Evolutionary conservation across 2,888 invertebrate species (phyloP), one percentile per base, ranked within the genome.

Genomic region (Spodoptera littoralis): DNA sequence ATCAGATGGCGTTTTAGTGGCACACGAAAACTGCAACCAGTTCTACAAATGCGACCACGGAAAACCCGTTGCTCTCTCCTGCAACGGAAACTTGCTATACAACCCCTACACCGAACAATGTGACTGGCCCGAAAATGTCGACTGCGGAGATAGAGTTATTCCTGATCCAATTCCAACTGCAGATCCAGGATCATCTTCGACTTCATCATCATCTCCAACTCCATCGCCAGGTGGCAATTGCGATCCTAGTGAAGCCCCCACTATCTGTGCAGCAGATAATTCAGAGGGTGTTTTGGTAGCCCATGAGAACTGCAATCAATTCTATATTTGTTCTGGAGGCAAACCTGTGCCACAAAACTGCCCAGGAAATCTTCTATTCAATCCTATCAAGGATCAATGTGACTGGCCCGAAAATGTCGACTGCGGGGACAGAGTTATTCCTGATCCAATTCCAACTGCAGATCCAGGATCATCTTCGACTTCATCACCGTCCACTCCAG

Each of bases 231-330:
- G 58, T 24, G 72, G 80, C 11, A 80, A 83, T 56, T 77, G 78
- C 56, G 65, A 85, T 13, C 86, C 85, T 0, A 74, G 62, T 3
- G 76, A 86, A 67, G 87, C 87, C 0, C 77, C 80, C 1, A 51
- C 62, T 0, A 82, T 84, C 13, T 88, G 88, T 27, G 79, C 82
- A 1, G 70, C 65, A 22, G 70, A 75, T 1, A 70, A 66, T n/a
- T 84, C 85, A 0, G 83, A 84, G 0, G 80, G 84, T 11, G 47
- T 71, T 4, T 56, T 87, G 0, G 67, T 88, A 0, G 86, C 85
- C 3, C 85, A 88, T 48, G 85, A 88, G 59, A 81, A 85, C 45
- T 88, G 88, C 54, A 79, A 85, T 51, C 72, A 87, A 46, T 89
- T 82, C 57, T 88, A 88, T 57, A 56, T 64, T 3, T 88, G 88